These are phyloP conservation scores for Agriopis marginaria DNA, from an alignment of 2,888 invertebrate genomes.

Conservation along the genomic window DNA sequence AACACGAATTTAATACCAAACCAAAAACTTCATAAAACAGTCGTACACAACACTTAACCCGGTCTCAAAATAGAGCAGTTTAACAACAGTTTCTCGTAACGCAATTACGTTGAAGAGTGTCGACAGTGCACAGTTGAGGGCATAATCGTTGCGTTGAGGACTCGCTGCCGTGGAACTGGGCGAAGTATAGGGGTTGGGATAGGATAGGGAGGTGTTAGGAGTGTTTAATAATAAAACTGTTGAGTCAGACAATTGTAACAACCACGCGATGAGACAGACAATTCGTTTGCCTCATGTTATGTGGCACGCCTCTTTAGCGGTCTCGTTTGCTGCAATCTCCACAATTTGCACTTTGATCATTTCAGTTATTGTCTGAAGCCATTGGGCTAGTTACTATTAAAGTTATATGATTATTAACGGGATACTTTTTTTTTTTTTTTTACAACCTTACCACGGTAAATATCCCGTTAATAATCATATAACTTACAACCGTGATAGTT, in stretches of 20 bases:
- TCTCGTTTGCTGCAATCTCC: too few species aligned
- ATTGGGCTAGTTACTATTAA: too few species aligned
- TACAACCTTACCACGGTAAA: too few species aligned
- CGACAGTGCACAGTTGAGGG: slow-evolving; percentile 24
- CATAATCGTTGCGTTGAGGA: slow-evolving; percentile 7
- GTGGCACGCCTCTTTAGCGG: too few species aligned
- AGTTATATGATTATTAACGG: too few species aligned
- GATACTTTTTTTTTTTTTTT: too few species aligned
- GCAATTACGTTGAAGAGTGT: slow-evolving; percentile 36
- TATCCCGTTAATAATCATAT: too few species aligned
- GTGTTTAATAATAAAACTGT: neutral
- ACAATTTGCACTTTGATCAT: too few species aligned
- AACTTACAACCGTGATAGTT: too few species aligned
- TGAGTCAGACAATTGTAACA: neutral
- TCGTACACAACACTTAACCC: slow-evolving; percentile 14
- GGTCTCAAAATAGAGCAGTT: slow-evolving; percentile 25
- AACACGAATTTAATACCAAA: too few species aligned
- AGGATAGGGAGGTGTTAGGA: neutral
- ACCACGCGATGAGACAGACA: neutral
- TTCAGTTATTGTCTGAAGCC: too few species aligned
- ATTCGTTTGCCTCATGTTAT: too few species aligned
- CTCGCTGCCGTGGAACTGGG: neutral
- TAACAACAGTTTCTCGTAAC: slow-evolving; percentile 30
- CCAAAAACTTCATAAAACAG: slow-evolving; percentile 16
- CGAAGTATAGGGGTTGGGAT: neutral